phyloP scores from a whole-genome alignment of 2,888 invertebrate species.

The Merodon equestris region DNA sequence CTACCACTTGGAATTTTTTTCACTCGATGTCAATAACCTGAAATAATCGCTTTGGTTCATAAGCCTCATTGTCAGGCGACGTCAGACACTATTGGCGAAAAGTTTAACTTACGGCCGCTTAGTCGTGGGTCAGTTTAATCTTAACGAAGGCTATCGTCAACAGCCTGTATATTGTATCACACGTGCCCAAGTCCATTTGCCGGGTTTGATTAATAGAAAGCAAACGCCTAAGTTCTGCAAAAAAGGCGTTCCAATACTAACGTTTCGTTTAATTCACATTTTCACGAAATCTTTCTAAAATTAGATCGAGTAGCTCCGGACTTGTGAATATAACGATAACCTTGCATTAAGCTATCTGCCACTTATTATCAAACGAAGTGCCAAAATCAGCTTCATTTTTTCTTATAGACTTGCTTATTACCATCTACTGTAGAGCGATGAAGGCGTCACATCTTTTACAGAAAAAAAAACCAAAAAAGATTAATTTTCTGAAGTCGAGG shows the following conservation, averaged over 20 bases:
- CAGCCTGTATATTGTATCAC: too few relatives aligned
- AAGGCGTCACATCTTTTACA: too few relatives aligned
- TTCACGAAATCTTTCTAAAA: constrained; percentile 28
- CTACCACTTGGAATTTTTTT: background rate
- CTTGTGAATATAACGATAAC: constrained; percentile 35
- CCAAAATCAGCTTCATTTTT: background rate
- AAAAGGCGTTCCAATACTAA: background rate
- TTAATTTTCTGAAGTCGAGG: too few relatives aligned
- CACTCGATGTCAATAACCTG: constrained; percentile 24
- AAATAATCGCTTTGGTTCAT: too few relatives aligned
- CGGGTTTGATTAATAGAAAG: constrained; percentile 10
- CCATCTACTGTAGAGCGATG: too few relatives aligned
- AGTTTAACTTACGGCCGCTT: constrained; percentile 3
- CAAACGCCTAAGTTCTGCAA: background rate
- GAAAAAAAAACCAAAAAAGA: too few relatives aligned
- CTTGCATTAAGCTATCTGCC: constrained; percentile 29
- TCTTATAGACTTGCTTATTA: too few relatives aligned
- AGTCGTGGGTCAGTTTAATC: constrained; percentile 8
- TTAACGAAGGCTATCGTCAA: constrained; percentile 28
- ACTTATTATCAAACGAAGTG: constrained; percentile 9
- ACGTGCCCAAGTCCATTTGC: constrained; percentile 1
- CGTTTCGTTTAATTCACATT: background rate
- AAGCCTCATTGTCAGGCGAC: background rate
- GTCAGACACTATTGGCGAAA: constrained; percentile 3
- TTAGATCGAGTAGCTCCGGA: constrained; percentile 23